Base-by-base conservation (phyloP, 2,113 vertebrate species). In the Seriola quinqueradiata region DNA sequence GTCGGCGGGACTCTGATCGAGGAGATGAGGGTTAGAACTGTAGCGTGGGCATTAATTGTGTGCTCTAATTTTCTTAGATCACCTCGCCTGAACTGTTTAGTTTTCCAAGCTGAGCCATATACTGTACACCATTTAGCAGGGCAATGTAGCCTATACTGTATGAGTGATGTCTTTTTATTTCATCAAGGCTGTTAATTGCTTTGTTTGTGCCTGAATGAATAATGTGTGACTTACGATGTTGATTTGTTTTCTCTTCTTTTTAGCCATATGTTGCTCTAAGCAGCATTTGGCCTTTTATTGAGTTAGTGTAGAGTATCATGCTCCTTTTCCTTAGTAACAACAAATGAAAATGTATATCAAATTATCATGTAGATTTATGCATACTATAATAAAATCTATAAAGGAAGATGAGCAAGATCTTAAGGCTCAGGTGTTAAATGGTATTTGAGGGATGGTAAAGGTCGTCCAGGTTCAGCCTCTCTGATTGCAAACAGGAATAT, bases 41-140 rank as follows among this genome's bases (percentile, higher is more conserved):
- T 75, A 87, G 79, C 75, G 77, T 40, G 89, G 93, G 91, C 92
- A 92, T 93, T 92, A 71, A 50, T 70, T 12, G 40, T 61, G 69
- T 77, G 79, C 76, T 90, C 85, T 77, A n/a, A 69, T 59, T 72
- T 85, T 64, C 46, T 84, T 70, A 61, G 70, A 88, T 89, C 80
- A 87, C 79, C 34, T 82, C 28, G 57, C 79, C 65, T 88, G 82
- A 89, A 66, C 73, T 67, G 55, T 89, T 88, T 8, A 54, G 73
- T 80, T 84, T 89, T 89, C 74, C 63, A 60, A 91, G 78, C 87
- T 89, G 92, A 94, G 93, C 93, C 92, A 92, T 92, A 90, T 83
- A 77, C 83, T 88, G 84, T 83, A 67, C 72, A 85, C 77, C 63
- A 68, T 86, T 88, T 89, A 84, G 77, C 82, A 64, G 75, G 82